Base-by-base conservation (phyloP, 1,140 invertebrate genomes). In the Drosophila fuyamai region DNA sequence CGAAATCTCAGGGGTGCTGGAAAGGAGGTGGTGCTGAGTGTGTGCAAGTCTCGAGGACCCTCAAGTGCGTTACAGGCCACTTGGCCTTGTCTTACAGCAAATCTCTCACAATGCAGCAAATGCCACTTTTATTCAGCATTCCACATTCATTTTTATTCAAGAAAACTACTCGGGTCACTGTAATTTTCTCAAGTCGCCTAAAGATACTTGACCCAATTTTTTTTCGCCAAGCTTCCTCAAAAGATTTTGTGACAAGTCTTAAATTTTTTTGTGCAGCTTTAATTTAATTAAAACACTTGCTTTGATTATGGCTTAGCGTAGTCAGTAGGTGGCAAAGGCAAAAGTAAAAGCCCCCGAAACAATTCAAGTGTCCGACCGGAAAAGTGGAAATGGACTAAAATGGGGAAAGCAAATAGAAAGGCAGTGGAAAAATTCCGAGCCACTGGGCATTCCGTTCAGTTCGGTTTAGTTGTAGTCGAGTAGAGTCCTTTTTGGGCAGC, bases 211-310 rank as follows among this genome's bases (percentile, higher is more conserved):
- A 88, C 82, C 83, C 75, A 68, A 79, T 74, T 83, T 81, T 53
- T 50, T 32, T 36, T n/a, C 13, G 18, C n/a, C 14, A 38, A 55
- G 40, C 48, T 78, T 76, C 48, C 59, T 23, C 48, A 59, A 62
- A 10, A 48, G 54, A 38, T 16, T 50, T 36, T n/a, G 23, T 44
- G 29, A 40, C 38, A n/a, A 36, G 35, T 16, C 61, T 73, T 81
- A 57, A 63, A 53, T 41, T 61, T 68, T 16, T 68, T 41, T 14
- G 46, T 46, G 57, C 55, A 36, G 59, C 58, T 67, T 79, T 79
- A 76, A 85, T 75, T 85, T 76, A 85, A 85, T 85, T 85, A 82
- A 85, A 88, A 72, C 59, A 67, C 65, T 75, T 59, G 59, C 51
- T 66, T 67, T 16, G 59, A 54, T 18, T 46, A 41, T 27, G 29